Evolutionary conservation across 2,888 invertebrate genomes (phyloP), one percentile per base, ranked within the genome.

Genomic region (Cantharis nigra): DNA sequence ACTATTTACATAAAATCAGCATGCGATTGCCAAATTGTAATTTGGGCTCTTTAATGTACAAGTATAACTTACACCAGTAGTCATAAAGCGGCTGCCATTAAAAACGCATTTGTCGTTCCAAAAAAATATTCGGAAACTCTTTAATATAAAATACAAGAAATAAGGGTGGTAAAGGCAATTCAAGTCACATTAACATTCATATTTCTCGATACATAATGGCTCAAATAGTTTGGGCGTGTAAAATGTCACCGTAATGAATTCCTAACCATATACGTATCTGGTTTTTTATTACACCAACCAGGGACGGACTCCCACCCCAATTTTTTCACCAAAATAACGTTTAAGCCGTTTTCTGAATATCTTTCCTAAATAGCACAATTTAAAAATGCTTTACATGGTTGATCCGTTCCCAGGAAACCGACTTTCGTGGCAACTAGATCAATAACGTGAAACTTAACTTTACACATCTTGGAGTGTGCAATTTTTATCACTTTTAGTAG

Each of bases 221-320:
- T 79, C 81, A 82, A 83, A 85, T 85, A 84, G 85, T 84, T 85
- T 85, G 84, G 85, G 84, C 85, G 85, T 86, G 85, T 85, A 85
- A 84, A 86, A 83, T 84, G 85, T 86, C 85, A 82, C 83, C 83
- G 84, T 85, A 85, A 86, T 86, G 86, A 86, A 86, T 86, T 86
- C 85, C 83, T 83, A 82, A 84, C 85, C 86, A 86, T 85, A 86
- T 86, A 86, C 82, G 85, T 84, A 84, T 83, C 84, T 85, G 85
- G 85, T 85, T 30, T 85, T 83, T 85, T 83, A 49, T 49, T n/a
- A 49, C 49, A 49, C 49, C 49, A n/a, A 49, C 2, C 49, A n/a
- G 7, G 49, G 49, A 1, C 49, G 49, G 7, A 49, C n/a, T n/a
- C 7, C 7, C 49, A n/a, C n/a, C 49, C 26, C 9, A 26, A 26